These are phyloP conservation scores for Phrixothrix hirtus DNA, from an alignment of 2,888 invertebrate species.

Conservation along the genomic window DNA sequence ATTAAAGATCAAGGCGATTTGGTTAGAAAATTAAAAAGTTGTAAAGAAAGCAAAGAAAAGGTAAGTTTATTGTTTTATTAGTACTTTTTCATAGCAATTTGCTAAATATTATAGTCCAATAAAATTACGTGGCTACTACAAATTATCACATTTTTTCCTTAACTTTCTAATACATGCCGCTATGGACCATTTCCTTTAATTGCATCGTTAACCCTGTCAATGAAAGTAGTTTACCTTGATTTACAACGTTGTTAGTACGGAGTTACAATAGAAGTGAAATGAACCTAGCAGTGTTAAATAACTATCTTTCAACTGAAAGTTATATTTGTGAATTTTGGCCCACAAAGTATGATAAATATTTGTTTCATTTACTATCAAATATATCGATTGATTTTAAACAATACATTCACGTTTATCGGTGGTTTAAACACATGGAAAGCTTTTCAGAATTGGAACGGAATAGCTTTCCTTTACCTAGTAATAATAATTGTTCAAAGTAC, in stretches of 20 bases:
- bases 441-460: constrained; percentile 60
- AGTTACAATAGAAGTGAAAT: constrained; percentile 30
- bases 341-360: constrained; percentile 58
- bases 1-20: constrained; percentile 78
- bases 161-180: constrained; percentile 12
- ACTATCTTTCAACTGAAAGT: constrained; percentile 60
- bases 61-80: constrained; percentile 55
- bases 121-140: background rate
- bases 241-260: constrained; percentile 8
- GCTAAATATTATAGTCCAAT: background rate
- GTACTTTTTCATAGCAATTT: background rate
- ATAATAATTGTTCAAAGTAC: constrained; percentile 51
- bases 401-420: constrained; percentile 61
- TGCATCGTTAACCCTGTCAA: constrained; percentile 3
- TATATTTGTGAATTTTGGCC: constrained; percentile 63
- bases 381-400: constrained; percentile 50
- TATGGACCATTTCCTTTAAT: constrained; percentile 5
- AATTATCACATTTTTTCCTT: constrained; percentile 3
- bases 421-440: constrained; percentile 66
- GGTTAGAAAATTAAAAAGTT: constrained; percentile 79
- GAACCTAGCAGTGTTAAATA: constrained; percentile 44
- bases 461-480: constrained; percentile 53
- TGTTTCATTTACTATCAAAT: constrained; percentile 48
- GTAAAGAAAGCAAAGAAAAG: constrained; percentile 77
- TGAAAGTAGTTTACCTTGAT: constrained; percentile 20